Evolutionary conservation across 64 coral and sea anemone species (phyloP), one percentile per base, ranked within the genome.

Genomic region (Hydrozoanthus tunicans): DNA sequence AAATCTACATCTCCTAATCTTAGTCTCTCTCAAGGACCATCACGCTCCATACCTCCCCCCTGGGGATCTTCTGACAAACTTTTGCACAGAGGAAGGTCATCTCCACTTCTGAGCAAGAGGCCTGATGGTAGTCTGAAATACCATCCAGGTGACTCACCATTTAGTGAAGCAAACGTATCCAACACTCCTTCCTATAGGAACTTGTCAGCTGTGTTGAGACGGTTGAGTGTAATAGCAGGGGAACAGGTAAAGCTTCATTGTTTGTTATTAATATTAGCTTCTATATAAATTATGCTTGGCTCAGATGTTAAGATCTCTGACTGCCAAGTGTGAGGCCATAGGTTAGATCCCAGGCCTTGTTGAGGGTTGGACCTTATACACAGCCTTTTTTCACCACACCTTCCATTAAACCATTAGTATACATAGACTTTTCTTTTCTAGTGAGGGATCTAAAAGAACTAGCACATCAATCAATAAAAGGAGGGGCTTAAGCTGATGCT

Each of bases 201-300:
- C 27, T 73, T 88, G 32, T 59, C 67, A 13, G 84, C 84, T 14
- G 84, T 88, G 11, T 59, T 88, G 69, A 69, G 84, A 88, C 67
- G 84, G 3, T 60, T 88, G 68, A 88, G 84, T 88, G 68, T 73
- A 6, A 69, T 88, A 2, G 84, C 84, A 15, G 84, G 68, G 4
- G 84, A 69, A 14, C 84, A 88, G 84, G 84, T 88, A 51, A 11
- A 25, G 56, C 9, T 27, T 60, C 7, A 76, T 76, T 51, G 4
- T 43, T 76, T 76, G 51, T 11, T 76, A 26, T 10, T 76, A 26
- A 76, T 7, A 76, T 51, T 51, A 76, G 51, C 51, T 11, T 51
- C 12, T 10, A 51, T 76, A 73, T 2, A 24, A 17, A 73, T 73
- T 25, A 73, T 24, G 26, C 32, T 43, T 43, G 32, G 32, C 32